Base-by-base conservation (phyloP, 92 coral and sea anemone genomes). In the Epizoanthus illoricatus region DNA sequence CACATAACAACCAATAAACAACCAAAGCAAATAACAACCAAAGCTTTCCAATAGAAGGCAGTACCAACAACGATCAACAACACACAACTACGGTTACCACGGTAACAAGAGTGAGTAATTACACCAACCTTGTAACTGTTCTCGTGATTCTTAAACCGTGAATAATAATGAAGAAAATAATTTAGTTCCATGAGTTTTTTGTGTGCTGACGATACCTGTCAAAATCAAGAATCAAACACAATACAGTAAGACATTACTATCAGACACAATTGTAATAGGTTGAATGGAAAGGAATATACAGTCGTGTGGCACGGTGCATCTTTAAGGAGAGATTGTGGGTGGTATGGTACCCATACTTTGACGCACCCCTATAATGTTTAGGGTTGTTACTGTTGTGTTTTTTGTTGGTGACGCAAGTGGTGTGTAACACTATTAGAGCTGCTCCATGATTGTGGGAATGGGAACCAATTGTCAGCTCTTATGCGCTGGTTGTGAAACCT, bases 81-180 rank as follows among this genome's bases (percentile, higher is more conserved):
- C 47, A 78, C 19, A 58, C 16, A 62, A 4, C 40, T 56, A 78
- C 13, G 62, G 68, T 18, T 59, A 62, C 12, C 41, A 23, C 5
- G 41, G 43, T 28, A 13, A 33, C 65, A 23, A 39, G 19, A 8
- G 40, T 7, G 78, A 45, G 57, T 43, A 40, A 24, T 47, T 15
- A 21, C 13, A 73, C 91, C 43, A 81, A 96, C 99, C 98, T 97
- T 97, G 80, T 90, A 97, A 85, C 99, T 97, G 85, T 97, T 97
- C 74, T 97, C 99, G 67, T 97, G 99, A 67, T 97, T 97, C 87
- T 94, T 97, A 76, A 93, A 97, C 39, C 99, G 92, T 2, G 98
- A 97, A 79, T 97, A 97, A 80, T 97, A 97, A 76, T 97, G 99
- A 54, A 97, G 90, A 75, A 97, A 97, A 80, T 94, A 94, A 66